Percentiles rank a stretch among this genome's conserved stretches.
Conservation (phyloP, 2,113 vertebrate genomes). For the Trachemys scripta region DNA sequence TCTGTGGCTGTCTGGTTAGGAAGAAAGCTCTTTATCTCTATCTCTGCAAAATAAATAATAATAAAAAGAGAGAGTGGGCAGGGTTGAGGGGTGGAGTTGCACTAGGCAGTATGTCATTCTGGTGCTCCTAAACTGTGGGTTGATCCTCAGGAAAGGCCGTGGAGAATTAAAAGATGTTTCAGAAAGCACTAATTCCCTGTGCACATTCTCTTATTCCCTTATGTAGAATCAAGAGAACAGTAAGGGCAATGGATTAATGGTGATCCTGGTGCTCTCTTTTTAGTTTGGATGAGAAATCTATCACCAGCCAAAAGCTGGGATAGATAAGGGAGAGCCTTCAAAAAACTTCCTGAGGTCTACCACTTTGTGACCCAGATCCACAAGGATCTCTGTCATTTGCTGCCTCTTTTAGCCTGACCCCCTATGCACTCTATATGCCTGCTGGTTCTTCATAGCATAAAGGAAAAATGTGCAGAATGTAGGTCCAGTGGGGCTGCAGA, state of each 20-base stretch:
- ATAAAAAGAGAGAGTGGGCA: too few relatives aligned
- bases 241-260: neutral
- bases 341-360: too few relatives aligned
- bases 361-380: neutral
- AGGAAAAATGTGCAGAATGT: neutral
- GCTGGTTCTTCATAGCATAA: neutral
- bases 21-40: neutral
- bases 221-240: neutral
- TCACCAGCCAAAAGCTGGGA: neutral
- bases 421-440: too few relatives aligned
- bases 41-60: neutral
- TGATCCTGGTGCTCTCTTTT: too few relatives aligned
- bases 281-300: too few relatives aligned
- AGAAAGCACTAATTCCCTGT: neutral
- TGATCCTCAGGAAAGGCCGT: neutral
- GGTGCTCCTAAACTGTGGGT: neutral
- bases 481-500: neutral
- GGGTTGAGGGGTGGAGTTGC: neutral
- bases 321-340: too few relatives aligned
- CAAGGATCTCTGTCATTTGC: neutral
- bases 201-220: neutral
- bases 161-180: neutral
- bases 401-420: neutral
- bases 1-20: neutral
- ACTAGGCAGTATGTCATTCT: neutral